Conservation (phyloP, 2,888 invertebrate genomes). For the Ophioninae sp. region DNA sequence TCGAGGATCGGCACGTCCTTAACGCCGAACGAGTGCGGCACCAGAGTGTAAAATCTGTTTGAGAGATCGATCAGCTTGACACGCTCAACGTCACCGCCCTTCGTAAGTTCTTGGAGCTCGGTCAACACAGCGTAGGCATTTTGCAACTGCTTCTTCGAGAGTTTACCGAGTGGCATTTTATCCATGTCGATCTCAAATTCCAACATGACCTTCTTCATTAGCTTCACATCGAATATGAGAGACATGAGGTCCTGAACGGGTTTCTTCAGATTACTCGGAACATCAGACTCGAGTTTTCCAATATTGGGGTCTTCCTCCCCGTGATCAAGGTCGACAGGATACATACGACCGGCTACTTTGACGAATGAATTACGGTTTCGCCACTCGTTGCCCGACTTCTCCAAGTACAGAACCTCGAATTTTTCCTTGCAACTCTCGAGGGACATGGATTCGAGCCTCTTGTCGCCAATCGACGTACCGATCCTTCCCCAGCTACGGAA, state of each 20-base stretch:
- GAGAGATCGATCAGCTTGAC: conserved; percentile 90
- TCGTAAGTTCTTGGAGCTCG: conserved; percentile 85
- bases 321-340: conserved; percentile 95
- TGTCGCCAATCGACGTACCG: conserved; percentile 94
- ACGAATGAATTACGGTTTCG: conserved; percentile 85
- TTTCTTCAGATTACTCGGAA: conserved; percentile 87
- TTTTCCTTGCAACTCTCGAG: conserved; percentile 83
- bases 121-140: conserved; percentile 91
- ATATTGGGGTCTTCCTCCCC: conserved; percentile 83
- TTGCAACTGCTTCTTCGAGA: conserved; percentile 94
- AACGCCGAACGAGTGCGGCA: conserved; percentile 97
- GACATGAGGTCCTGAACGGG: conserved; percentile 92
- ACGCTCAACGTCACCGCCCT: conserved; percentile 80
- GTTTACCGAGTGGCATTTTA: conserved; percentile 98
- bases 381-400: conserved; percentile 94
- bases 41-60: conserved; percentile 96
- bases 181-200: conserved; percentile 98
- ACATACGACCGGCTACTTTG: conserved; percentile 88
- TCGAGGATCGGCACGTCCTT: conserved; percentile 91
- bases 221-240: conserved; percentile 94
- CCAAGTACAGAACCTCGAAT: conserved; percentile 86
- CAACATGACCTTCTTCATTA: conserved; percentile 95
- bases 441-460: conserved; percentile 83
- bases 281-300: conserved; percentile 81
- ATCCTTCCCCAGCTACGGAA: conserved; percentile 98